These are phyloP conservation scores for Tenrec ecaudatus DNA, from an alignment of 2,113 vertebrate species.

Conservation along the genomic window DNA sequence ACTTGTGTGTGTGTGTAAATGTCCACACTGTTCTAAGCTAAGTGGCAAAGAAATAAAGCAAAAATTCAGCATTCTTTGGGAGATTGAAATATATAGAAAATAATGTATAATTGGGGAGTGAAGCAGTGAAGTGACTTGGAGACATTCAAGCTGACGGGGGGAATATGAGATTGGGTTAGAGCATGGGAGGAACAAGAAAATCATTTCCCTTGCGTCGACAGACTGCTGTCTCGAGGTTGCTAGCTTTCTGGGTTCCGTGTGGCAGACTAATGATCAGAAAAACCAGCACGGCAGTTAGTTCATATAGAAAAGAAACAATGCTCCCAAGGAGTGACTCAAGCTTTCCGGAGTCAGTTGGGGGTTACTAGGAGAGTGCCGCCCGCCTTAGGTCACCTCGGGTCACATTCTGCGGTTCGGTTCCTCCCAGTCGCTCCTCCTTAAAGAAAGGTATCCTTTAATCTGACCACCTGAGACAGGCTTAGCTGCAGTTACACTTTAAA, in stretches of 20 bases:
- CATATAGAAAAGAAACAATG: not conserved
- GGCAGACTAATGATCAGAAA: constrained; percentile 19
- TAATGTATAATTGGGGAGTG: not conserved
- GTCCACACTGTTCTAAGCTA: not conserved
- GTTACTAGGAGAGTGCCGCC: not conserved
- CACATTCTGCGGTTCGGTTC: not conserved
- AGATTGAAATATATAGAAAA: not conserved
- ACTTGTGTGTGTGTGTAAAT: not conserved
- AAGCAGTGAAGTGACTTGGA: not conserved
- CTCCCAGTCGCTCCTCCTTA: not conserved
- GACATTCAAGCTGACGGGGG: not conserved
- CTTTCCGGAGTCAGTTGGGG: not conserved
- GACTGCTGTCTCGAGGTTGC: not conserved
- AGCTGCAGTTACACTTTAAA: not conserved
- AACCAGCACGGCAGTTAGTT: constrained; percentile 32
- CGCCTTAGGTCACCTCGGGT: not conserved
- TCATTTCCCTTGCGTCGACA: not conserved
- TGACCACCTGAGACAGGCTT: not conserved
- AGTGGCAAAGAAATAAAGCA: constrained; percentile 50
- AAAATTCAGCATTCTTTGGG: constrained; percentile 11
- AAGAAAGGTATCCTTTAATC: not conserved
- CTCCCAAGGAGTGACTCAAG: not conserved
- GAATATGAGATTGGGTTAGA: not conserved
- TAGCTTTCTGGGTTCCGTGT: constrained; percentile 39
- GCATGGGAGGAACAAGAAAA: not conserved